A percentile compares a stretch with the other conserved stretches of the same genome.
phyloP scores from a whole-genome alignment of 2,888 invertebrate species.

The Scaptodrosophila latifasciaeformis region DNA sequence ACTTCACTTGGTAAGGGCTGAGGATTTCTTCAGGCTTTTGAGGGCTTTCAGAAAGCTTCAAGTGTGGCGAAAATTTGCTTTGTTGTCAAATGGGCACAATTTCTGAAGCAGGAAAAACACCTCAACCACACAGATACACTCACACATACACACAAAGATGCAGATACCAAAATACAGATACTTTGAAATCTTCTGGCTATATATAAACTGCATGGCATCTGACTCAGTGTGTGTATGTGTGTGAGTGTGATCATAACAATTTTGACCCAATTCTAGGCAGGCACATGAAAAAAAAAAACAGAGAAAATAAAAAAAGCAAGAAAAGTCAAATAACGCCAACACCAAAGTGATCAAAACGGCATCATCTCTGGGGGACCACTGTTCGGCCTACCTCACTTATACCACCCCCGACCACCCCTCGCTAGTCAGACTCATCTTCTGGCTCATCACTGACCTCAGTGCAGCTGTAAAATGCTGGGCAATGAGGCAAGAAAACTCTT shows the following conservation, averaged over 20 bases:
- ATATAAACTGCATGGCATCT: conserved; percentile 51
- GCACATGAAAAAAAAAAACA: conserved; percentile 48
- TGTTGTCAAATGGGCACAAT: too few relatives aligned
- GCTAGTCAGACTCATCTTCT: conserved; percentile 8
- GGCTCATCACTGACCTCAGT: conserved; percentile 59
- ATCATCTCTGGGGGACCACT: conserved; percentile 32
- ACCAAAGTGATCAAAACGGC: too few relatives aligned
- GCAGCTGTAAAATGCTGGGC: conserved; percentile 48
- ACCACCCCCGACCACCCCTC: conserved; percentile 2
- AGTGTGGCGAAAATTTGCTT: too few relatives aligned
- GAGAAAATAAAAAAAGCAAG: conserved; percentile 38
- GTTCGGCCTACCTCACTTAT: too few relatives aligned
- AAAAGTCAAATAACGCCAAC: too few relatives aligned
- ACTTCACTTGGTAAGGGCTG: too few relatives aligned
- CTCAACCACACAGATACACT: too few relatives aligned
- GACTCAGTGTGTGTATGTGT: conserved; percentile 25
- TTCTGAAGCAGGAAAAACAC: conserved; percentile 32
- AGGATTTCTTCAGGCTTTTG: too few relatives aligned
- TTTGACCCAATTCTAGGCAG: conserved; percentile 67
- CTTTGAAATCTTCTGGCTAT: conserved; percentile 27
- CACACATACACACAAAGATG: not conserved
- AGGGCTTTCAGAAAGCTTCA: too few relatives aligned
- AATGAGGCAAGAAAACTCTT: too few relatives aligned
- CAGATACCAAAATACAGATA: conserved; percentile 31
- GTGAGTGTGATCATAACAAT: conserved; percentile 66